Evolutionary conservation across 92 coral and sea anemone species (phyloP).

Genomic region (Actinostola sp.): DNA sequence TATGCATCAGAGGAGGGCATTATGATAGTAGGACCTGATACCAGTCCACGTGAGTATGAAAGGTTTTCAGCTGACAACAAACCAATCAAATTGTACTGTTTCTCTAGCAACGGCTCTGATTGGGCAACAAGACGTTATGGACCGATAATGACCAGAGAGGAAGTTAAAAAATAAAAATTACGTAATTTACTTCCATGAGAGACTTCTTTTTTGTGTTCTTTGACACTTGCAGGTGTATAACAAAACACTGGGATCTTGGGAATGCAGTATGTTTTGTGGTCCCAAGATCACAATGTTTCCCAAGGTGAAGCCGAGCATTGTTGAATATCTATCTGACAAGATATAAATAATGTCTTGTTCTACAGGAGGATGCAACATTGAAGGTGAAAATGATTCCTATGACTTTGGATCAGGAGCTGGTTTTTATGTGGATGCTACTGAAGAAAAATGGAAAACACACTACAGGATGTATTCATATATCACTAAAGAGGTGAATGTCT

Average conservation of each 20-base stretch:
- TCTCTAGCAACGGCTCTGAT: too few relatives aligned
- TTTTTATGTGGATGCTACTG: conserved; percentile 92
- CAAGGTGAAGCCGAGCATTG: too few relatives aligned
- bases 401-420: conserved; percentile 99
- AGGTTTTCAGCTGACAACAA: not conserved
- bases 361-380: conserved; percentile 92
- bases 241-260: too few relatives aligned
- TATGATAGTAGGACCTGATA: conserved; percentile 89
- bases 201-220: too few relatives aligned
- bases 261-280: too few relatives aligned
- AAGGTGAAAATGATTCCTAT: conserved; percentile 93
- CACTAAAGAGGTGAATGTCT: conserved; percentile 76
- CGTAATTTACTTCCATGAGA: too few relatives aligned
- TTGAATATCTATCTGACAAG: too few relatives aligned
- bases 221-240: too few relatives aligned
- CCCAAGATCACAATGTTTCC: too few relatives aligned
- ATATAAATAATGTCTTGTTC: not conserved
- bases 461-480: conserved; percentile 95
- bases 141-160: too few relatives aligned
- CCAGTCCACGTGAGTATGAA: conserved; percentile 88
- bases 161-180: too few relatives aligned
- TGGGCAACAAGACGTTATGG: too few relatives aligned
- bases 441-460: conserved; percentile 93
- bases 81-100: not conserved
- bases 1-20: conserved; percentile 90